Conservation (phyloP, 2,888 invertebrate genomes). For the Unio pictorum region DNA sequence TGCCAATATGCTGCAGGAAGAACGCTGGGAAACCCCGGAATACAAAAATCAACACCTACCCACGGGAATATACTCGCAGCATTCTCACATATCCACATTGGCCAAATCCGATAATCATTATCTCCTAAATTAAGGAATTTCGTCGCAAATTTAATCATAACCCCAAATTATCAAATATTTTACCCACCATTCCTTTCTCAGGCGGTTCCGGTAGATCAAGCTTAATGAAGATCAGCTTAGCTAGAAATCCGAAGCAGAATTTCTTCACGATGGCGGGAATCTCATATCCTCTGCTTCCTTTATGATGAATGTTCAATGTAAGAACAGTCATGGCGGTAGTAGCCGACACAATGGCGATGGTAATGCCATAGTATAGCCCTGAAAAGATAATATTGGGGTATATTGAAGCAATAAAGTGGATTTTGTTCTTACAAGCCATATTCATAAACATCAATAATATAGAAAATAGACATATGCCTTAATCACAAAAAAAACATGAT, state of each 20-base stretch:
- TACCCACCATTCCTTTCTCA: constrained; percentile 43
- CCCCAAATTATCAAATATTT: neutral
- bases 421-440: neutral
- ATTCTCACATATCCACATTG: too few relatives aligned
- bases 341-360: constrained; percentile 74
- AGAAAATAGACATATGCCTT: neutral
- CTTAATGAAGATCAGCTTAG: constrained; percentile 70
- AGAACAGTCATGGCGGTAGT: constrained; percentile 74
- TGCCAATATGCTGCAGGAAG: too few relatives aligned
- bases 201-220: constrained; percentile 53
- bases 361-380: constrained; percentile 77
- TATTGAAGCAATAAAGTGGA: neutral
- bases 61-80: too few relatives aligned
- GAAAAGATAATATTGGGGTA: constrained; percentile 20
- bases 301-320: constrained; percentile 77
- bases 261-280: constrained; percentile 82
- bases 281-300: constrained; percentile 85
- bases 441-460: neutral
- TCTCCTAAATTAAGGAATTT: neutral
- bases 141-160: neutral
- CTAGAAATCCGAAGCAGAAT: constrained; percentile 83
- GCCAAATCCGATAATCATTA: neutral
- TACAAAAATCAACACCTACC: too few relatives aligned
- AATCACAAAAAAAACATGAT: too few relatives aligned
- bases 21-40: too few relatives aligned